Base-by-base conservation (phyloP, 2,797 vertebrate species). In the Ctenochaetus hawaiiensis region DNA sequence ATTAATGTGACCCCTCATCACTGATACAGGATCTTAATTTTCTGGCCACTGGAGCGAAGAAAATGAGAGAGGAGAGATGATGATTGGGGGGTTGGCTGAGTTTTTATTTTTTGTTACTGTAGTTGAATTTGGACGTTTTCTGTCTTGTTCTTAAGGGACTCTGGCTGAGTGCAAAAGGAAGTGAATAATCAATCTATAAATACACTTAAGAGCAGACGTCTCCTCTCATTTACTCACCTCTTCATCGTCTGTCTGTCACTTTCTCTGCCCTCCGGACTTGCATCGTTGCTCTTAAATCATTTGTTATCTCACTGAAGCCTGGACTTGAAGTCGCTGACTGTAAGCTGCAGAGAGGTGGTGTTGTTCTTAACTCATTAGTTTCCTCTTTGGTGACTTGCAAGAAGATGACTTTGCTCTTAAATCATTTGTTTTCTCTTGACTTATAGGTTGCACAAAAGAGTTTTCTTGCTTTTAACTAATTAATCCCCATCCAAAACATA, bases 1-100 rank as follows among this genome's bases (percentile, higher is more conserved):
- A 87, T 65, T 69, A 63, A 63, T 61, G 58, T 67, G 56, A 43
- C 1, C 44, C 7, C 23, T 14, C 26, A 64, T 70, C 65, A 23
- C 59, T 7, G 49, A 58, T 51, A 14, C 10, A 45, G 13, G 30
- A 62, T 49, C 2, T 16, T 43, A 4, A 60, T 80, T 61, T 61
- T 67, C 51, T 34, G 17, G 22, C 11, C n/a, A 30, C 1, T 51
- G 58, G 52, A 82, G 77, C 8, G 10, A 51, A 60, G n/a, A 61
- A 43, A 54, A 23, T 23, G 26, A 57, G 53, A 56, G 26, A 11
- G 63, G 54, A 49, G 14, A 54, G 26, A 61, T 16, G 41, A 30
- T 13, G 69, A 72, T 6, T 30, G 5, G 16, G 5, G 39, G 47
- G 64, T 39, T 48, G 43, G 51, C 26, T 23, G 58, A 1, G 0